Evolutionary conservation across 2,888 invertebrate genomes (phyloP), one percentile per base, ranked within the genome.

Genomic region (Torymus aiolomorphi): DNA sequence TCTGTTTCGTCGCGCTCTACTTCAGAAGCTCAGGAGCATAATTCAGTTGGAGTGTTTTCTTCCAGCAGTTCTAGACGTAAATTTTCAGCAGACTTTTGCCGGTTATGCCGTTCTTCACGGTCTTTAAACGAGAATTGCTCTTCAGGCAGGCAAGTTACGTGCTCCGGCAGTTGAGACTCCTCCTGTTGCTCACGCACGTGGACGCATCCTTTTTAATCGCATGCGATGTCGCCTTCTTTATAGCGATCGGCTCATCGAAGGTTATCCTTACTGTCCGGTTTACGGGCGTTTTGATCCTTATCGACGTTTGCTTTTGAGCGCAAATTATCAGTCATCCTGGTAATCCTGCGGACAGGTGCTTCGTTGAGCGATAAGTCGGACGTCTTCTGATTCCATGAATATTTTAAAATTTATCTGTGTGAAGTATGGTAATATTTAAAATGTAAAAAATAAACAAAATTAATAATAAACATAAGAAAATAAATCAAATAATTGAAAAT

Each of bases 41-140:
- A 49, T n/a, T n/a, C n/a, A 2, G 10, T 12, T 74, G 49, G n/a
- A 16, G 0, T 11, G 59, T n/a, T 18, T 76, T 62, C 4, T 72
- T 76, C 10, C 83, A 82, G 69, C 86, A 88, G 82, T 87, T 86
- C 81, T 88, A 88, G 4, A 88, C 86, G 75, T 88, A 85, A 24
- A 87, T 88, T 71, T 87, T 88, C 0, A 71, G 51, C 13, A 76
- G 57, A 74, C 20, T 66, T 16, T 57, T 70, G 18, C 31, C n/a
- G 5, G 8, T 42, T 31, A 42, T 65, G 10, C 16, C 49, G 20
- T 52, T 18, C 2, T 52, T 52, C 4, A 52, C 49, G n/a, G 5
- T 66, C 20, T 20, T 66, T 14, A n/a, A n/a, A n/a, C 69, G 56
- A 2, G 79, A 11, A 10, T 69, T 74, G 3, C 63, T 62, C n/a